Evolutionary conservation across 2,797 vertebrate species (phyloP), one percentile per base, ranked within the genome.

Genomic region (Babyrousa celebensis): DNA sequence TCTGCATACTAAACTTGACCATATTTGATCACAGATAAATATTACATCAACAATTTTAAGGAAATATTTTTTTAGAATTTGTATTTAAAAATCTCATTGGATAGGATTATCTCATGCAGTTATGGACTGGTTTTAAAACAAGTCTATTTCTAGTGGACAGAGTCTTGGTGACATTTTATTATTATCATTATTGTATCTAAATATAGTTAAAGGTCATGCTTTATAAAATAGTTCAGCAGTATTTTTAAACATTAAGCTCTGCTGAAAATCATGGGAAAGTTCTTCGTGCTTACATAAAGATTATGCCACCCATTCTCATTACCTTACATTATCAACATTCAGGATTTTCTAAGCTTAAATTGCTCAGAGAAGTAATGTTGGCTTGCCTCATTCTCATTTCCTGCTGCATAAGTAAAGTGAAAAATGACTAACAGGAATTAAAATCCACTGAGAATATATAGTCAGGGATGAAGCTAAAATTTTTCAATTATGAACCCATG

Each of bases 401-500:
- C 52, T 63, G 74, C 14, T 67, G 1, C 6, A 6, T 77, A 82
- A 96, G 20, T 89, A 89, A 77, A 63, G 15, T 65, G 15, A 83
- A 82, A 85, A 86, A 43, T 89, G 63, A 94, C 43, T 78, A 95
- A 86, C 15, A 94, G 12, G n/a, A 48, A 75, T 89, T 84, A 79
- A 87, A 63, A 90, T 17, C 1, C 20, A 60, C 14, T 85, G 32
- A 88, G 12, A 40, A 29, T 60, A 85, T 93, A 88, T 72, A 70
- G 25, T 2, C 63, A 94, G 11, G 3, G 21, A 79, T 87, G 67
- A 89, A 84, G n/a, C 15, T 92, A 36, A 84, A 65, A 32, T 86
- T 75, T 95, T 85, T 48, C n/a, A 97, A 70, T 9, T 80, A 25
- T 36, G 3, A 89, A 32, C 5, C 15, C 32, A 85, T 70, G 20